These are phyloP conservation scores for Enteromius trimaculatus DNA, from an alignment of 2,797 vertebrate genomes.

Conservation along the genomic window DNA sequence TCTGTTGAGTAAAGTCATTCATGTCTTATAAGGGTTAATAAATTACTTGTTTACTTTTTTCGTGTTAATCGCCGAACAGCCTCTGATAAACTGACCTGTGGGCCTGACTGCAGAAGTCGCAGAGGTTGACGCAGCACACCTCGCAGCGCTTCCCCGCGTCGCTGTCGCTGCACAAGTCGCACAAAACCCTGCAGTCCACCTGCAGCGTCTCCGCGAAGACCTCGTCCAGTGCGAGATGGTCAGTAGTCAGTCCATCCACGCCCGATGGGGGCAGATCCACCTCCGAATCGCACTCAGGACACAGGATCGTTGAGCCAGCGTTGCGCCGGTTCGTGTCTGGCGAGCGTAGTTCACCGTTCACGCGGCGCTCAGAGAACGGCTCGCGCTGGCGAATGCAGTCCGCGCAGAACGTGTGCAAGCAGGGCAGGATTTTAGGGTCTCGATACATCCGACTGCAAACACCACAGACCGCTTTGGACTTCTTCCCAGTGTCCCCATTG, in stretches of 20 bases:
- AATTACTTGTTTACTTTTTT: background rate
- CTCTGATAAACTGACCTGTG: constrained; percentile 81
- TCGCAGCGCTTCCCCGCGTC: constrained; percentile 84
- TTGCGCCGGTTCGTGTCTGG: constrained; percentile 19
- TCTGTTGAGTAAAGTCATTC: background rate
- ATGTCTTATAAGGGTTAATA: background rate
- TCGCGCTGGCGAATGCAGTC: constrained; percentile 83
- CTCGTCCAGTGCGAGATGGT: constrained; percentile 85
- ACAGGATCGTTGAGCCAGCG: constrained; percentile 77
- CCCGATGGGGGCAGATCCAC: constrained; percentile 84
- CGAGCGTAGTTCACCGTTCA: constrained; percentile 48
- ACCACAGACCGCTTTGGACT: constrained; percentile 74
- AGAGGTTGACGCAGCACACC: constrained; percentile 85
- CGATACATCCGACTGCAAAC: constrained; percentile 79
- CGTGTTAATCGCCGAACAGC: background rate
- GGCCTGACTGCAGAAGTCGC: constrained; percentile 91
- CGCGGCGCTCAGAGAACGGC: constrained; percentile 71
- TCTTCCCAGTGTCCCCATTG: constrained; percentile 45
- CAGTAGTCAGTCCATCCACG: constrained; percentile 78
- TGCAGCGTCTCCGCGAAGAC: constrained; percentile 82
- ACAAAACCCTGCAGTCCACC: constrained; percentile 74
- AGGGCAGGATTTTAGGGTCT: constrained; percentile 85
- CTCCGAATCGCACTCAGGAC: constrained; percentile 87
- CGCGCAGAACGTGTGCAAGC: constrained; percentile 88
- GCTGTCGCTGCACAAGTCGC: constrained; percentile 89